Conservation (phyloP, 2,113 vertebrate genomes). For the Murina feae region DNA sequence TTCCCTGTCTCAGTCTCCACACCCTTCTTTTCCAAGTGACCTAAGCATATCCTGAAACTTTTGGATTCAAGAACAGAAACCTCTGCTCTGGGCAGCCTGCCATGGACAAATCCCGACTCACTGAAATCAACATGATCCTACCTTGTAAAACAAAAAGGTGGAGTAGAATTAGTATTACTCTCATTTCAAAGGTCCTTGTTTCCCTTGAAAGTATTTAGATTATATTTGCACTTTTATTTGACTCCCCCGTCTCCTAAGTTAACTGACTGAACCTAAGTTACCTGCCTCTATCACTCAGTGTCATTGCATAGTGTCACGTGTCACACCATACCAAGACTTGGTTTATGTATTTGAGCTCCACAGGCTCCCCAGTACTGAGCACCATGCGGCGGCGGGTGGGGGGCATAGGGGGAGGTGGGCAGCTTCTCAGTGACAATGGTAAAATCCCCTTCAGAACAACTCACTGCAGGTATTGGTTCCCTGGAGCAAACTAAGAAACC, state of each 20-base stretch:
- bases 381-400: too few relatives aligned
- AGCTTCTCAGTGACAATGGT: background rate
- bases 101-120: background rate
- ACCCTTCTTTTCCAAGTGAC: background rate
- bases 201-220: background rate
- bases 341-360: background rate
- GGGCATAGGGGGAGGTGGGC: too few relatives aligned
- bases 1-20: background rate
- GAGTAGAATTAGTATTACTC: background rate
- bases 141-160: background rate
- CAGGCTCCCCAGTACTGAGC: background rate
- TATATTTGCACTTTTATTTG: background rate
- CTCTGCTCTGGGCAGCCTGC: background rate
- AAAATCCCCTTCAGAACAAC: background rate
- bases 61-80: background rate
- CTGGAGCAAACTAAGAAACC: background rate
- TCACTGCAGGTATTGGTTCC: background rate
- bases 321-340: too few relatives aligned
- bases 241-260: background rate
- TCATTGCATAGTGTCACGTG: fast-evolving
- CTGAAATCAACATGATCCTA: background rate
- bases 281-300: background rate
- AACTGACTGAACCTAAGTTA: background rate
- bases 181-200: background rate
- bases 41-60: background rate